These are phyloP conservation scores for Epinephelus malabaricus DNA, from an alignment of 2,797 vertebrate species.

Conservation along the genomic window DNA sequence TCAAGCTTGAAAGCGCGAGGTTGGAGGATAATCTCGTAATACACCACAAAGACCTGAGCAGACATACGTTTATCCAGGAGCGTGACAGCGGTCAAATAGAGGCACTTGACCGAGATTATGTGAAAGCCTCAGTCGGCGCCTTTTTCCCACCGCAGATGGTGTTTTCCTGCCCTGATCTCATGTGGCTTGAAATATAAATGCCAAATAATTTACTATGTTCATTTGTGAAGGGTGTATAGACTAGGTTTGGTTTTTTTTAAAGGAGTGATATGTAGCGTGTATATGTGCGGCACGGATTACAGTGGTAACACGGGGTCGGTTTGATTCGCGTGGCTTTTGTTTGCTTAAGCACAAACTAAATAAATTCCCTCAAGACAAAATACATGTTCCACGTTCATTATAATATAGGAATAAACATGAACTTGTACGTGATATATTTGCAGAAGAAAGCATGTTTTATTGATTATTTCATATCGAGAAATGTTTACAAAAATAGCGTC, in stretches of 20 bases:
- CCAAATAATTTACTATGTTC: slow-evolving; percentile 28
- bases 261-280: background rate
- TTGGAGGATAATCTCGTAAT: slow-evolving; percentile 57
- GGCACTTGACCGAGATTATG: slow-evolving; percentile 72
- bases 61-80: slow-evolving; percentile 42
- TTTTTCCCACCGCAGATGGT: slow-evolving; percentile 16
- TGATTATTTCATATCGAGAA: background rate
- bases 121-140: slow-evolving; percentile 53
- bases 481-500: background rate
- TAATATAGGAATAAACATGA: background rate
- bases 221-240: background rate
- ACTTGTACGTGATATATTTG: background rate
- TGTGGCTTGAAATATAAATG: slow-evolving; percentile 51
- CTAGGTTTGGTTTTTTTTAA: background rate
- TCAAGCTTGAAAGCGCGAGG: slow-evolving; percentile 35
- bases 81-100: slow-evolving; percentile 71
- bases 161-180: slow-evolving; percentile 11
- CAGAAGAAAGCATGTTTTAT: background rate
- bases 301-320: background rate
- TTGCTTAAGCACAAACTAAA: background rate
- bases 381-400: background rate
- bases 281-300: background rate
- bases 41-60: slow-evolving; percentile 24
- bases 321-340: background rate
- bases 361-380: background rate